Base-by-base conservation (phyloP, 1,140 invertebrate species). In the Campoletis sonorensis region DNA sequence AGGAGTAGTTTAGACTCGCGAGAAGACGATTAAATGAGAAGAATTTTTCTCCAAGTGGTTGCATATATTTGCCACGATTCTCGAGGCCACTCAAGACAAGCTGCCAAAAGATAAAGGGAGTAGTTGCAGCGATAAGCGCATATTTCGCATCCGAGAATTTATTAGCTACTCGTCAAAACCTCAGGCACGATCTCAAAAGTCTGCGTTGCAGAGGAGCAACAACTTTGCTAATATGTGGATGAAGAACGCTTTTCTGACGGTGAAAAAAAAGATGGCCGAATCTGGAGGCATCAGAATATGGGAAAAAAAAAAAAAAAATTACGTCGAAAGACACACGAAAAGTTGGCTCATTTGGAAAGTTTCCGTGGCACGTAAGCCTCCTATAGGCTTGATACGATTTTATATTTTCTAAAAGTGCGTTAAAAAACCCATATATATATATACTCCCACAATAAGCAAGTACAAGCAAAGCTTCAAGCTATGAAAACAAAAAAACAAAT, bases 161-260 rank as follows among this genome's bases (percentile, higher is more conserved):
- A 81, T 79, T 81, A 61, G 30, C 33, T 61, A 79, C 75, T 80
- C 70, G 37, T n/a, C 37, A 1, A 30, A 26, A 54, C 30, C 33
- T n/a, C 27, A 37, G 15, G 13, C 21, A 68, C 37, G 73, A 80
- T 61, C 54, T 61, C 75, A 27, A 27, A 77, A 77, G 75, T 68
- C 68, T 67, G 61, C 70, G 80, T 26, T 79, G 30, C 30, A 30
- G 67, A n/a, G 40, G 49, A 40, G 64, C 37, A 79, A 82, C 84
- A 90, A 90, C 89, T 90, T 89, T 89, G 82, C 85, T 87, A 90
- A 90, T 90, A 89, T 90, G 85, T 86, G 84, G 37, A 45, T 33
- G 23, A 79, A 73, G 58, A 79, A 54, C 54, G 30, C 78, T 70
- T 71, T 71, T 71, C 30, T 76, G 40, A 40, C 15, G 37, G 27